Percentiles rank a stretch among this genome's conserved stretches.
phyloP scores from a whole-genome alignment of 2,888 invertebrate genomes.

The Drosophila dives region DNA sequence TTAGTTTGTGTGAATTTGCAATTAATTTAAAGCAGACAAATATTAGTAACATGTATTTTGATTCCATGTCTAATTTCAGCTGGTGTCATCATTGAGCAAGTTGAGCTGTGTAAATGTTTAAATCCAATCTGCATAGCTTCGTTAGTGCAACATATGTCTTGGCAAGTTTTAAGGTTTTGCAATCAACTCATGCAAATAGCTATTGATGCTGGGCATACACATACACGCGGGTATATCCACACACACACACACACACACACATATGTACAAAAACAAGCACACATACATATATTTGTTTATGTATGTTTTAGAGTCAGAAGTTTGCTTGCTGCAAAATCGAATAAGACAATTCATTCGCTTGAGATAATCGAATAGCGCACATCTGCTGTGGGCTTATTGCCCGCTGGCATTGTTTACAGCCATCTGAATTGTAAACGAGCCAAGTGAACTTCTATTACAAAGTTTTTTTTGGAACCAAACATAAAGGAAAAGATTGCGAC shows the following conservation, averaged over 20 bases:
- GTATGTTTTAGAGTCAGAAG: conserved; percentile 19
- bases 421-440: conserved; percentile 65
- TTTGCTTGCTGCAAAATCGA: conserved; percentile 64
- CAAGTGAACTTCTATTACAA: conserved; percentile 60
- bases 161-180: conserved; percentile 66
- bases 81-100: conserved; percentile 15
- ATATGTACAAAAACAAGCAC: neutral
- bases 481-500: conserved; percentile 25
- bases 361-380: conserved; percentile 75
- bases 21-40: neutral
- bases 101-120: conserved; percentile 32
- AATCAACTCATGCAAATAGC: conserved; percentile 77
- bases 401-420: conserved; percentile 66
- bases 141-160: conserved; percentile 52
- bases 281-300: neutral
- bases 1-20: neutral
- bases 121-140: conserved; percentile 58
- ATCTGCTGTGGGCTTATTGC: conserved; percentile 70
- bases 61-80: neutral
- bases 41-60: neutral
- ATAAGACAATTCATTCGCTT: conserved; percentile 80
- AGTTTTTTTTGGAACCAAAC: conserved; percentile 46
- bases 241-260: neutral
- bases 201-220: conserved; percentile 40
- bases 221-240: neutral